phyloP scores from a whole-genome alignment of 2,113 vertebrate species.

The Nycticebus coucang region DNA sequence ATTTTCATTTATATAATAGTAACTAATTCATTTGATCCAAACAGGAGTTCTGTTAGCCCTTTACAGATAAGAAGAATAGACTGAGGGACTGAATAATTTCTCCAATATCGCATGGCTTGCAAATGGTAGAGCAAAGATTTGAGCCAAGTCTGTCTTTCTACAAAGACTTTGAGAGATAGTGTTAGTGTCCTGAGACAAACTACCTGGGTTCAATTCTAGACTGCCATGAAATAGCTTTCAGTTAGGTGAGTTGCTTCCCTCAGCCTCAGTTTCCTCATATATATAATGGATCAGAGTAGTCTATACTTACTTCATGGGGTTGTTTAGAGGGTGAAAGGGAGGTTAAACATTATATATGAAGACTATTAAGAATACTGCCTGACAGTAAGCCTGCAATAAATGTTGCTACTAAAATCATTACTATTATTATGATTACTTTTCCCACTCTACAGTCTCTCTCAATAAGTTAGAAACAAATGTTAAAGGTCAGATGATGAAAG shows the following conservation, averaged over 20 bases:
- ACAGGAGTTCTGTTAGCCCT: background rate
- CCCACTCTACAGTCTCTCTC: background rate
- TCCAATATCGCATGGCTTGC: background rate
- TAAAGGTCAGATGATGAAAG: conserved; percentile 6
- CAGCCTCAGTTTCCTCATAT: background rate
- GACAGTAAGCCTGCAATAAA: background rate
- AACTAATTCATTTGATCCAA: background rate
- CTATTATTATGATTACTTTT: background rate
- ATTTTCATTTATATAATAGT: background rate
- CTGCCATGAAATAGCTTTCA: background rate
- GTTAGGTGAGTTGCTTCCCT: background rate
- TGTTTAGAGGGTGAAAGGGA: background rate
- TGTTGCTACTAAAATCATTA: background rate
- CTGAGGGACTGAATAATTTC: background rate
- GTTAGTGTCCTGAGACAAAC: background rate
- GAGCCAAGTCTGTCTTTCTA: background rate
- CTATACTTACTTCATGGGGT: background rate
- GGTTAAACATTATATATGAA: background rate
- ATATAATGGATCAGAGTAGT: background rate
- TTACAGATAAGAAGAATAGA: background rate
- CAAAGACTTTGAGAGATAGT: background rate
- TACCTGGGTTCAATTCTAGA: background rate
- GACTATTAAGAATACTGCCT: background rate
- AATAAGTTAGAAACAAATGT: background rate
- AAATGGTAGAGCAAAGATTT: background rate